Evolutionary conservation across 1,140 invertebrate genomes (phyloP).

Genomic region (Drosophila fuyamai): DNA sequence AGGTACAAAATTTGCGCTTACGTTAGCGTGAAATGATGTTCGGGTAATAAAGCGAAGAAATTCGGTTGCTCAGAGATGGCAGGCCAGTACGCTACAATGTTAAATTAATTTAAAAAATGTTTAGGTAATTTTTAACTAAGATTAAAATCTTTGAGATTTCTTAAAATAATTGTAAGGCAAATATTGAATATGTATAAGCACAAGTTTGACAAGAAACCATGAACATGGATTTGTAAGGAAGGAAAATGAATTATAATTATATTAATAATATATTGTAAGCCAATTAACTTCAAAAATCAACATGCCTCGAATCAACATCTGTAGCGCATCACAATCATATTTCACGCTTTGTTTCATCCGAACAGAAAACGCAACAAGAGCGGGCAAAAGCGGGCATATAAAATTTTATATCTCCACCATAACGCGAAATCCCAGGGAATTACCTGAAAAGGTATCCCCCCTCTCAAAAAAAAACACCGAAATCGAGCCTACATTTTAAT

Average conservation of each 20-base stretch:
- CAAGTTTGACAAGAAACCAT: no score
- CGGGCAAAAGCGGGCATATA: slow-evolving; percentile 38
- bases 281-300: neutral
- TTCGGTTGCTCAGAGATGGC: slow-evolving; percentile 16
- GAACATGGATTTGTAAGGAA: no score
- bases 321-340: slow-evolving; percentile 72
- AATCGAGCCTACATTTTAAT: slow-evolving; percentile 74
- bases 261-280: neutral
- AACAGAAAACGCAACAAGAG: slow-evolving; percentile 56
- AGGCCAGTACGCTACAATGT: slow-evolving; percentile 23
- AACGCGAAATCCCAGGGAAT: slow-evolving; percentile 45
- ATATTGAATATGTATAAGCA: no score
- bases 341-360: slow-evolving; percentile 76
- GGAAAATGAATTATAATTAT: no score
- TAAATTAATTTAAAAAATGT: no score
- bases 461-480: slow-evolving; percentile 1
- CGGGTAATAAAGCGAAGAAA: slow-evolving; percentile 63
- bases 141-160: no score
- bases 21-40: slow-evolving; percentile 79
- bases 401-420: slow-evolving; percentile 66
- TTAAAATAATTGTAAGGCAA: no score
- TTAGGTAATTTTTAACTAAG: no score
- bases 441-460: slow-evolving; percentile 18
- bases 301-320: neutral
- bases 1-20: slow-evolving; percentile 78